Percentiles rank a stretch among this genome's conserved stretches.
These are phyloP conservation scores for Cheilosia soror DNA, from an alignment of 2,888 invertebrate genomes.

Conservation along the genomic window DNA sequence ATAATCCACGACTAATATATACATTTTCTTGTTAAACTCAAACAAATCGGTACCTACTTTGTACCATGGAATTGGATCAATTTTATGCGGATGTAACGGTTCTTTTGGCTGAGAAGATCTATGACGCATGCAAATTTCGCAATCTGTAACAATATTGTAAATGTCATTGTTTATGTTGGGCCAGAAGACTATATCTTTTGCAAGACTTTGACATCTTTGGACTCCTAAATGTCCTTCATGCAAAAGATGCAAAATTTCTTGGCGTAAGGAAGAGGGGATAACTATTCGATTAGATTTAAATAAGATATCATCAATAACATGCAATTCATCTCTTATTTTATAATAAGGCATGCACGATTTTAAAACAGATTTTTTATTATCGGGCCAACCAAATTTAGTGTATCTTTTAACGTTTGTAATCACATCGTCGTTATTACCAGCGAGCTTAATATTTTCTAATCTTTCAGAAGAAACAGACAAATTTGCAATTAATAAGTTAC, in stretches of 20 bases:
- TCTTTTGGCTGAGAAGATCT: conserved; percentile 53
- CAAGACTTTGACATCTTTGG: conserved; percentile 46
- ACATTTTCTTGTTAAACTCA: no score
- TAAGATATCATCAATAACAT: conserved; percentile 57
- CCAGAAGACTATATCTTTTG: conserved; percentile 53
- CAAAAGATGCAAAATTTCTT: conserved; percentile 30
- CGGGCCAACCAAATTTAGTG: background rate
- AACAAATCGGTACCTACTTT: conserved; percentile 60
- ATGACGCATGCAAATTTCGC: conserved; percentile 68
- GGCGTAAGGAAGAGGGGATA: conserved; percentile 35
- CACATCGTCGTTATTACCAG: conserved; percentile 22
- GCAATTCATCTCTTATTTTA: conserved; percentile 37
- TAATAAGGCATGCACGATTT: conserved; percentile 24
- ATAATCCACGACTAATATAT: no score
- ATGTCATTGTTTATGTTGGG: conserved; percentile 66
- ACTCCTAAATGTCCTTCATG: conserved; percentile 63
- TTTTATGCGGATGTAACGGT: conserved; percentile 35
- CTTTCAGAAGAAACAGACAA: conserved; percentile 43
- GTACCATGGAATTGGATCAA: conserved; percentile 36
- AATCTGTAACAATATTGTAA: conserved; percentile 61
- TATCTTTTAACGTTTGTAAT: conserved; percentile 45
- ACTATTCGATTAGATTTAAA: conserved; percentile 43
- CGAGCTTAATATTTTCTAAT: conserved; percentile 27
- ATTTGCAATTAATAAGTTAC: conserved; percentile 59
- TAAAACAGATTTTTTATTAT: conserved; percentile 27